phyloP scores from a whole-genome alignment of 2,888 invertebrate species.

The Diaprepes abbreviatus region DNA sequence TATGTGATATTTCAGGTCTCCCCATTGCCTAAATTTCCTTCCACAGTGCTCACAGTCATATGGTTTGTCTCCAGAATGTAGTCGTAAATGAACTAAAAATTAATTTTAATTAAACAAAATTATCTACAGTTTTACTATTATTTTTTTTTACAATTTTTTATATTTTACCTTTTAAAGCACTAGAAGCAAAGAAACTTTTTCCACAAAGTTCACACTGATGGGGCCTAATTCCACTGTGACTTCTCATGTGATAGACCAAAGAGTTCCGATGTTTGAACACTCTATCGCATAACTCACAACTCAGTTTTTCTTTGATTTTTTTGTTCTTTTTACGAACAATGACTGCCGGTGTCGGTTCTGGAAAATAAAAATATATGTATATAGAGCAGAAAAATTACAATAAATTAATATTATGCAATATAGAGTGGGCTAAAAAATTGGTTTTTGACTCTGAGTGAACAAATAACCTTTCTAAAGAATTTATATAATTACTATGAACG shows the following conservation, averaged over 20 bases:
- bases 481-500: too few relatives aligned
- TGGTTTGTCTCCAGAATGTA: conserved; percentile 89
- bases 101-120: too few relatives aligned
- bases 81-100: conserved; percentile 77
- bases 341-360: conserved; percentile 57
- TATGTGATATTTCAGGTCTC: conserved; percentile 89
- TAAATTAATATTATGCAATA: too few relatives aligned
- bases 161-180: conserved; percentile 76
- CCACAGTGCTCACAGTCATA: conserved; percentile 86
- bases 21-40: conserved; percentile 87
- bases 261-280: conserved; percentile 88
- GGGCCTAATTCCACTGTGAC: conserved; percentile 81
- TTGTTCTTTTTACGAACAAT: conserved; percentile 65
- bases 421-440: too few relatives aligned
- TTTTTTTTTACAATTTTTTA: too few relatives aligned
- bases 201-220: conserved; percentile 85
- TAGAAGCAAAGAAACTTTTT: conserved; percentile 86
- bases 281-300: conserved; percentile 78
- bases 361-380: conserved; percentile 16
- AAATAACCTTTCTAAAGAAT: too few relatives aligned
- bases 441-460: too few relatives aligned
- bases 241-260: conserved; percentile 84
- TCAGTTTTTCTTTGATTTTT: conserved; percentile 57
- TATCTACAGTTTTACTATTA: too few relatives aligned
- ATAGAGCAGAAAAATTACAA: too few relatives aligned